Percentiles rank a stretch among this genome's conserved stretches.
phyloP scores from a whole-genome alignment of 2,113 vertebrate genomes.

The Sceloporus undulatus region DNA sequence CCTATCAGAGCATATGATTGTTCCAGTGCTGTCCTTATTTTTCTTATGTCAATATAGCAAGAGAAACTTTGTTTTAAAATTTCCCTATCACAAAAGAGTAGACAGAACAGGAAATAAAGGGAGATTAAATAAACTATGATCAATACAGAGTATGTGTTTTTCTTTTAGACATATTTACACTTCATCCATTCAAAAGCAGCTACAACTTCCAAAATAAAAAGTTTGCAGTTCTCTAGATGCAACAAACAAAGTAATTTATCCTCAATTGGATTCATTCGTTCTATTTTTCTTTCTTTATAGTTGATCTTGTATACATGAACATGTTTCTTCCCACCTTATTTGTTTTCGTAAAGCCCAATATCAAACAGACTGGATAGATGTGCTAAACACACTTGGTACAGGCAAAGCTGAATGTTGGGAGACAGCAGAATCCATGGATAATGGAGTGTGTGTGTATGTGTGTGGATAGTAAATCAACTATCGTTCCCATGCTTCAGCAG shows the following conservation, averaged over 20 bases:
- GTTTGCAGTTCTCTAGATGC: conserved; percentile 22
- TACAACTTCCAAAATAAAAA: conserved; percentile 22
- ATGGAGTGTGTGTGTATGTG: background rate
- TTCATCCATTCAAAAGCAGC: background rate
- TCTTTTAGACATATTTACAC: conserved; percentile 2
- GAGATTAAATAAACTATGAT: conserved; percentile 13
- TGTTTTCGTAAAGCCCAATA: background rate
- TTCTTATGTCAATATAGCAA: background rate
- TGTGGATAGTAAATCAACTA: too few relatives aligned
- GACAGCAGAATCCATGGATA: background rate
- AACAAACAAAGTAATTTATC: conserved; percentile 12
- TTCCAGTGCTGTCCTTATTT: background rate
- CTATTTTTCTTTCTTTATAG: background rate
- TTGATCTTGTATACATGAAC: background rate
- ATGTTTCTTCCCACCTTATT: background rate
- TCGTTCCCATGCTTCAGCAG: too few relatives aligned
- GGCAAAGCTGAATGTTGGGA: background rate
- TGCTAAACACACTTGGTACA: background rate
- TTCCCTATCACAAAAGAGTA: background rate
- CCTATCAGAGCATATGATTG: background rate
- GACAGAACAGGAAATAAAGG: accelerated
- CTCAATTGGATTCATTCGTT: background rate
- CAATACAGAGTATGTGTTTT: background rate
- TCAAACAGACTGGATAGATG: background rate
- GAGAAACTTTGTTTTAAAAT: background rate